These are phyloP conservation scores for Syngnathus floridae DNA, from an alignment of 2,113 vertebrate species.

Conservation along the genomic window DNA sequence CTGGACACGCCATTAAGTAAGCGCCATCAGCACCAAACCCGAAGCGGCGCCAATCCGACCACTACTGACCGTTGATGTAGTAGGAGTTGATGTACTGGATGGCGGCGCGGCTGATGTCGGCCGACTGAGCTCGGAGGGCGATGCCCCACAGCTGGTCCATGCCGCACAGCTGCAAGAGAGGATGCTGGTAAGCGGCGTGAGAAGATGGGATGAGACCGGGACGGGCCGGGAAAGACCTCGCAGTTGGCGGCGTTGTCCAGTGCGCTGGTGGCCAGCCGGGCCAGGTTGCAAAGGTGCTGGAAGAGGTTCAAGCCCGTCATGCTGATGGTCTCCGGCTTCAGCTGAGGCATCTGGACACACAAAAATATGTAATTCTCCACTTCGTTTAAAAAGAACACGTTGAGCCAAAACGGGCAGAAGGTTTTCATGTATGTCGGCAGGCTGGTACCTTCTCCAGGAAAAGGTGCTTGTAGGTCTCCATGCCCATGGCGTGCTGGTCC, in stretches of 20 bases:
- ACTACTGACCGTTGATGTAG: constrained; percentile 89
- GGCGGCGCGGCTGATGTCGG: constrained; percentile 94
- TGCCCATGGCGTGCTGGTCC: constrained; percentile 98
- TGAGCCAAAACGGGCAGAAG: no score
- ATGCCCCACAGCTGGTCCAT: constrained; percentile 99
- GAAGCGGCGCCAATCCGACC: no score
- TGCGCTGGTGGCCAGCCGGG: constrained; percentile 90
- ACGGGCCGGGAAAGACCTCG: constrained; percentile 71
- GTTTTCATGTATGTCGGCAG: no score
- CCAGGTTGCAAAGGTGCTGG: constrained; percentile 95
- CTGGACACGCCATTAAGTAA: constrained; percentile 24
- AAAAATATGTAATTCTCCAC: not conserved
- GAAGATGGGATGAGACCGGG: fast-evolving
- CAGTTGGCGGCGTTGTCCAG: constrained; percentile 93
- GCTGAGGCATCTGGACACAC: constrained; percentile 84
- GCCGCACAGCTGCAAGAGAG: constrained; percentile 80
- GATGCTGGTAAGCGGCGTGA: not conserved
- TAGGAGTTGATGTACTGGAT: constrained; percentile 99
- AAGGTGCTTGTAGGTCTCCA: constrained; percentile 99
- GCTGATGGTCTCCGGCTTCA: constrained; percentile 97
- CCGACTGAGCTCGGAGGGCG: constrained; percentile 89
- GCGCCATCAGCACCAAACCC: no score
- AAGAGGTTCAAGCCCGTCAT: constrained; percentile 99
- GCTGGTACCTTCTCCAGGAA: constrained; percentile 90
- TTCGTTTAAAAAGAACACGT: no score